Conservation (phyloP, 2,797 vertebrate species). For the Dallia pectoralis region DNA sequence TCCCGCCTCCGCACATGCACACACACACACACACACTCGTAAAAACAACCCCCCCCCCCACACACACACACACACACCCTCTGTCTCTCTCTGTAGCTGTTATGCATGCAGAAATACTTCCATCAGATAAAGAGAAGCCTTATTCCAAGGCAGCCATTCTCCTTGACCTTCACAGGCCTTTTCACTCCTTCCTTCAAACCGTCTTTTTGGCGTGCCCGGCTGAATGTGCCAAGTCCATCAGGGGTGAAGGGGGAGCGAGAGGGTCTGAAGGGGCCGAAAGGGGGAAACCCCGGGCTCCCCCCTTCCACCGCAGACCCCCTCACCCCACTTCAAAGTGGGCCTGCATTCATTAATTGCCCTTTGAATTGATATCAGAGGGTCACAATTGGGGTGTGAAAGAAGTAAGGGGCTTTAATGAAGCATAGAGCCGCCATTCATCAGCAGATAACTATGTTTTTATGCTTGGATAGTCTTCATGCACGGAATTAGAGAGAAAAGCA, state of each 20-base stretch:
- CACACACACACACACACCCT: conserved; percentile 20
- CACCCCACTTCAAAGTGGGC: conserved; percentile 94
- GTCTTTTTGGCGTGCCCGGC: conserved; percentile 86
- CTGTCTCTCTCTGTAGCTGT: conserved; percentile 70
- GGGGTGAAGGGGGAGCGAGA: conserved; percentile 76
- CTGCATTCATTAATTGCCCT: conserved; percentile 99
- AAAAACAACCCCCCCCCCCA: conserved; percentile 48
- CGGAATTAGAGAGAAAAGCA: conserved; percentile 70
- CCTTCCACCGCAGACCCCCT: conserved; percentile 67
- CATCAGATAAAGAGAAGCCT: conserved; percentile 95
- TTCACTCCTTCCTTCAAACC: conserved; percentile 94
- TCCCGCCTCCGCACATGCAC: conserved; percentile 34
- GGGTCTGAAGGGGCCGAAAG: conserved; percentile 43
- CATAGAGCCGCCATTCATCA: conserved; percentile 96
- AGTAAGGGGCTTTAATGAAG: conserved; percentile 98
- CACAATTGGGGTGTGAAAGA: conserved; percentile 96
- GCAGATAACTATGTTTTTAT: conserved; percentile 97
- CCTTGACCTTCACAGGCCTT: conserved; percentile 97
- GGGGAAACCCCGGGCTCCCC: conserved; percentile 61
- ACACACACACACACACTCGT: conserved; percentile 31
- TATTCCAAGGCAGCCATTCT: conserved; percentile 94
- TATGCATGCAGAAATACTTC: conserved; percentile 88
- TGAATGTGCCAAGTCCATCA: conserved; percentile 92
- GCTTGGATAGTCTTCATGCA: conserved; percentile 84
- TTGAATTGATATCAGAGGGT: conserved; percentile 99